Evolutionary conservation across 2,888 invertebrate species (phyloP), one percentile per base, ranked within the genome.

Genomic region (Apotomis capreana): DNA sequence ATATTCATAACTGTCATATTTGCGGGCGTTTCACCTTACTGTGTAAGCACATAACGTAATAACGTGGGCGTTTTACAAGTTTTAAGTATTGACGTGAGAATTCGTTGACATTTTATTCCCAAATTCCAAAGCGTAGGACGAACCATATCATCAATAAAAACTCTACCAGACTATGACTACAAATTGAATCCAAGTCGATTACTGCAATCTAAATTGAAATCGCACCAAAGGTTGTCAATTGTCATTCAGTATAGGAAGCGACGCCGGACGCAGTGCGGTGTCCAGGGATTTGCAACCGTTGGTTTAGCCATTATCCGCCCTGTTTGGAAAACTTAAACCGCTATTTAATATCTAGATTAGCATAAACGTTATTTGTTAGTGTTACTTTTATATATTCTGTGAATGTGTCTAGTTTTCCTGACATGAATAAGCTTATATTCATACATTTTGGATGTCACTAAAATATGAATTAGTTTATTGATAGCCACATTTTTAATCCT

Each of bases 161-260:
- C 13, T 59, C 49, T 9, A 49, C 58, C 54, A 40, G 26, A 63
- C 37, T 12, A 59, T 15, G 46, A 26, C 5, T 46, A 74, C 75
- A 74, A 73, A 76, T 74, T 73, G 68, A 68, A 69, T 67, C 49
- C 64, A 51, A 69, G 74, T 73, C 71, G 61, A 62, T 71, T 52
- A 70, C 44, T 51, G 37, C 57, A 58, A 71, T 71, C 71, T 71
- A 62, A 71, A 71, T 71, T 71, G 67, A 71, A 71, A 68, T 62
- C 71, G 40, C 60, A 67, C 71, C 67, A 71, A 71, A 68, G 71
- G 67, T 71, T 62, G 67, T 68, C 67, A 68, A 70, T 70, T 70
- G 60, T 67, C 65, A 70, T 70, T 65, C 70, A 9, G 64, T 67
- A 67, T 57, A 40, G 61, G 71, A 62, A 67, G 55, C 60, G 46